Percentiles rank a stretch among this genome's conserved stretches.
Evolutionary conservation across 2,888 invertebrate genomes (phyloP).

Genomic region (Stratiomys singularior): DNA sequence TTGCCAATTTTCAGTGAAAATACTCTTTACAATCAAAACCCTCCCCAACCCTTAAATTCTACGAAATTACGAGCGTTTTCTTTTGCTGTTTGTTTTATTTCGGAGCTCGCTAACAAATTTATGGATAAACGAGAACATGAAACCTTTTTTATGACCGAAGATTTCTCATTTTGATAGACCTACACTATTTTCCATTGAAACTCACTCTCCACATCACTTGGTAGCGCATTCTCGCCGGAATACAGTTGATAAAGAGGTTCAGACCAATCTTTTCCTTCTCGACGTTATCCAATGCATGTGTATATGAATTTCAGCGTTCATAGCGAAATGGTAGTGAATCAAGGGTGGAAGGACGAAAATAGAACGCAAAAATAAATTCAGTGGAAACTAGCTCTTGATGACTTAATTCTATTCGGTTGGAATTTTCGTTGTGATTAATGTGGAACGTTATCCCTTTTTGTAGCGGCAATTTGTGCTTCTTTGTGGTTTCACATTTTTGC

Average conservation of each 20-base stretch:
- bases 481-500: too few species aligned
- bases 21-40: too few species aligned
- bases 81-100: slow-evolving; percentile 23
- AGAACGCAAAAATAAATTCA: slow-evolving; percentile 45
- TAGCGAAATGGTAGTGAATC: not conserved
- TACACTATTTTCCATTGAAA: slow-evolving; percentile 24
- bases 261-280: slow-evolving; percentile 18
- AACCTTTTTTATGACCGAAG: slow-evolving; percentile 47
- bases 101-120: slow-evolving; percentile 42
- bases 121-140: slow-evolving; percentile 46
- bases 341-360: slow-evolving; percentile 3
- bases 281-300: not conserved
- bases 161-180: slow-evolving; percentile 47
- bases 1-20: too few species aligned
- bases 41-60: too few species aligned
- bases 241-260: slow-evolving; percentile 22
- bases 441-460: slow-evolving; percentile 41
- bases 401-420: slow-evolving; percentile 46
- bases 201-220: not conserved
- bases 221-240: not conserved
- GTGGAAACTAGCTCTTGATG: slow-evolving; percentile 47
- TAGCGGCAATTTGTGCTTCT: slow-evolving; percentile 10
- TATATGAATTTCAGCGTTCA: slow-evolving; percentile 15
- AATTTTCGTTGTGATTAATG: slow-evolving; percentile 45
- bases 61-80: not conserved